Percentiles rank a stretch among this genome's conserved stretches.
These are phyloP conservation scores for Menidia beryllina DNA, from an alignment of 2,113 vertebrate genomes.

Conservation along the genomic window DNA sequence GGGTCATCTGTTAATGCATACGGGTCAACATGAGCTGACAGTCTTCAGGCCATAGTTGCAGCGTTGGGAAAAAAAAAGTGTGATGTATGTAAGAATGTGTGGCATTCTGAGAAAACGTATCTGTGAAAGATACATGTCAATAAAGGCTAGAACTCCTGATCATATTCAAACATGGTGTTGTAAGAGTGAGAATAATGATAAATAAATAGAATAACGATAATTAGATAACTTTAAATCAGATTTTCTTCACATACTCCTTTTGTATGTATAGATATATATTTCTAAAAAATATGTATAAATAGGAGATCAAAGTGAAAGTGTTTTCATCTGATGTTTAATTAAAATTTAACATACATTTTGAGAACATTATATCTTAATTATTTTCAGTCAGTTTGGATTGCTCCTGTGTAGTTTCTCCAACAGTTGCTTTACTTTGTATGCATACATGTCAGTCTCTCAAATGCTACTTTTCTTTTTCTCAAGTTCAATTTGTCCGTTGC, in stretches of 20 bases:
- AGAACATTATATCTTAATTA: neutral
- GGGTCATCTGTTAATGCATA: slow-evolving; percentile 58
- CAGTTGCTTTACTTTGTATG: slow-evolving; percentile 9
- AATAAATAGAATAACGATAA: slow-evolving; percentile 67
- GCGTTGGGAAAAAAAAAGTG: slow-evolving; percentile 20
- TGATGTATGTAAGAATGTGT: slow-evolving; percentile 13
- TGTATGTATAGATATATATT: no score
- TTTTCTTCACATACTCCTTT: no score
- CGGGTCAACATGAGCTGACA: slow-evolving; percentile 60
- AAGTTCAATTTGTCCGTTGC: slow-evolving; percentile 49
- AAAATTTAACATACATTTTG: neutral
- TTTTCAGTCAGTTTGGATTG: neutral
- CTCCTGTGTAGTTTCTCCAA: neutral
- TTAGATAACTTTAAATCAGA: no score
- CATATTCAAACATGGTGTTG: slow-evolving; percentile 23
- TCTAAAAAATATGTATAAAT: no score
- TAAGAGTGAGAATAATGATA: slow-evolving; percentile 43
- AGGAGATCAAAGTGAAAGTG: neutral
- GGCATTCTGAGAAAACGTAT: slow-evolving; percentile 22
- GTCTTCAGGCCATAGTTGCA: slow-evolving; percentile 28
- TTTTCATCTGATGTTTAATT: neutral
- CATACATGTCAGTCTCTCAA: slow-evolving; percentile 28
- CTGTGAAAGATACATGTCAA: slow-evolving; percentile 42
- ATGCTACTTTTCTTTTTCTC: slow-evolving; percentile 18
- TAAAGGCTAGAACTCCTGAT: slow-evolving; percentile 37